Percentiles rank a stretch among this genome's conserved stretches.
Evolutionary conservation across 2,888 invertebrate species (phyloP).

Genomic region (Diarsia dahlii): DNA sequence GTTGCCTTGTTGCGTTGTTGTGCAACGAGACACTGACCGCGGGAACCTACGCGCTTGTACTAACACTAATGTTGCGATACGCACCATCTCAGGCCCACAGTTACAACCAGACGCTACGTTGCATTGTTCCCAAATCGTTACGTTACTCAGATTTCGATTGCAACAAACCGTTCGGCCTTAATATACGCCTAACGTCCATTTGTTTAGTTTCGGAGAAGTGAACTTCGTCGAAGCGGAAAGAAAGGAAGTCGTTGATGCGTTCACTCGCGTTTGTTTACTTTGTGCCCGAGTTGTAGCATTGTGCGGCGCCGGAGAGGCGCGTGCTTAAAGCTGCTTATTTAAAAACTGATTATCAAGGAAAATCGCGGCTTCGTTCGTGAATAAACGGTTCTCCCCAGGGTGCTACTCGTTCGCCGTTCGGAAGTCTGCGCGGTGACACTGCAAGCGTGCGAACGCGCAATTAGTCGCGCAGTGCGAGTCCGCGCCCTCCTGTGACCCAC

Average conservation of each 20-base stretch:
- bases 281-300: constrained; percentile 55
- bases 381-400: constrained; percentile 57
- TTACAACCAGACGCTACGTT: constrained; percentile 47
- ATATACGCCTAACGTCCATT: constrained; percentile 57
- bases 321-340: constrained; percentile 42
- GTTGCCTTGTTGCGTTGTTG: constrained; percentile 79
- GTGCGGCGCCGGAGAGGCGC: constrained; percentile 59
- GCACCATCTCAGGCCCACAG: constrained; percentile 55
- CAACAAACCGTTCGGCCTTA: constrained; percentile 49
- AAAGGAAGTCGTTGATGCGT: constrained; percentile 78
- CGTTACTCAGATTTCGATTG: constrained; percentile 57
- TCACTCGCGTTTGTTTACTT: constrained; percentile 77
- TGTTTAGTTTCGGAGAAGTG: constrained; percentile 78
- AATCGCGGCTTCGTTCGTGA: constrained; percentile 20
- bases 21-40: constrained; percentile 77
- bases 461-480: constrained; percentile 51
- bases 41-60: constrained; percentile 73
- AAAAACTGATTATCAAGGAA: constrained; percentile 37
- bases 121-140: constrained; percentile 62
- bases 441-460: constrained; percentile 61
- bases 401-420: constrained; percentile 31
- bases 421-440: constrained; percentile 49
- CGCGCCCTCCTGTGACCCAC: constrained; percentile 65
- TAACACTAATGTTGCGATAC: constrained; percentile 68
- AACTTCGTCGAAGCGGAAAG: constrained; percentile 79